Base-by-base conservation (phyloP, 2,888 invertebrate genomes). In the Eupithecia tripunctaria region DNA sequence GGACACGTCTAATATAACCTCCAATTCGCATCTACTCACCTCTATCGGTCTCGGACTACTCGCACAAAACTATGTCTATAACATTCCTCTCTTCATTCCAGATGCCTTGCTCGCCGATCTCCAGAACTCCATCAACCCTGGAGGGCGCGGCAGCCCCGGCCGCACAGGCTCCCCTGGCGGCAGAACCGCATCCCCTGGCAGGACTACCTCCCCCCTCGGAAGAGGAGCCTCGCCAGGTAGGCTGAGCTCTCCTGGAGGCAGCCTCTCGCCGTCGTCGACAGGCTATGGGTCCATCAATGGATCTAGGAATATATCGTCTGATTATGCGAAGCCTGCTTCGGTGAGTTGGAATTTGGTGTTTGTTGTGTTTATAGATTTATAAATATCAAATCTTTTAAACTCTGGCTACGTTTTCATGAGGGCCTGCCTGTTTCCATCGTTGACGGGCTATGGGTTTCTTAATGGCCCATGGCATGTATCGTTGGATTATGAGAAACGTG, bases 51-150 rank as follows among this genome's bases (percentile, higher is more conserved):
- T 36, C n/a, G 14, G 29, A 1, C 27, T 56, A 59, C 21, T 36
- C 63, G 38, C 25, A 6, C 14, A 14, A 64, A 64, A 25, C 12
- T 21, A 38, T 25, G 0, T 1, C 14, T 64, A 6, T 0, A 63
- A 25, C 21, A 64, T 8, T 27, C 29, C 60, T 70, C 47, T 70
- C 64, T 78, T 81, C 73, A 85, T 96, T 96, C 68, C 95, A 99
- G 99, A 99, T 96, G 99, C 99, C 76, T 95, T 99, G 80, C 95
- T 99, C 86, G 99, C 99, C 74, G 99, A 99, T 89, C 96, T 99
- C 74, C 99, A 99, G 93, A 98, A 98, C 85, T 99, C 99, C 14
- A 97, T 98, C 81, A 94, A 94, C 84, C 94, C 94, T 65, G 97
- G 98, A 68, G 95, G 88, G 69, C 86, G 95, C 4, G 90, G 91